Base-by-base conservation (phyloP, 2,113 vertebrate species). In the Callorhinus ursinus region DNA sequence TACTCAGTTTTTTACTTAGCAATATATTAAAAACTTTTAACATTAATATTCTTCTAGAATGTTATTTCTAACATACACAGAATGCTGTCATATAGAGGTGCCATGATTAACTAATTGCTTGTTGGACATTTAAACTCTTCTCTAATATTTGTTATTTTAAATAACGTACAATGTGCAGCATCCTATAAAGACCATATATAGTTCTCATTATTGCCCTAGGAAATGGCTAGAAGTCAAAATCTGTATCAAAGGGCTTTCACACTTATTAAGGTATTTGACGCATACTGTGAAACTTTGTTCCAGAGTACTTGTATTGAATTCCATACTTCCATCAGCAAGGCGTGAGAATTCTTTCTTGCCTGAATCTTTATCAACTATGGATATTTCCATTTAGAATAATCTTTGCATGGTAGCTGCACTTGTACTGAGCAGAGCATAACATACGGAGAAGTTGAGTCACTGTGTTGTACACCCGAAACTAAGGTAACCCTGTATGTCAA, bases 181-280 rank as follows among this genome's bases (percentile, higher is more conserved):
- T 80, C 63, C 12, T 92, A 55, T 61, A 76, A 26, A 96, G 65
- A n/a, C 7, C 87, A 84, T 84, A 91, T 93, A 31, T 0, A 71
- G 42, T 19, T 31, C 77, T 93, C 18, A 76, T 46, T 49, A 77
- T 72, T 95, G 19, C 6, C 28, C 69, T 57, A 91, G 53, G 69
- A 95, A 90, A 88, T 88, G n/a, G 12, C 31, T 63, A 76, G 49
- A 85, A 74, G 21, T 15, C 21, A 92, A 72, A 57, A 80, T 95
- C 36, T 89, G 4, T 59, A 53, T 72, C 21, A 71, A 83, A 77
- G 26, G 22, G 10, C n/a, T 87, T 83, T 51, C 49, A 80, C 7
- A 80, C 61, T 93, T 84, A 61, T 67, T 33, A 80, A 57, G 7
- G 1, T 42, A 95, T 95, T 67, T 85, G 14, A 69, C n/a, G 19